Evolutionary conservation across 2,888 invertebrate genomes (phyloP).

Genomic region (Tethea ocularis): DNA sequence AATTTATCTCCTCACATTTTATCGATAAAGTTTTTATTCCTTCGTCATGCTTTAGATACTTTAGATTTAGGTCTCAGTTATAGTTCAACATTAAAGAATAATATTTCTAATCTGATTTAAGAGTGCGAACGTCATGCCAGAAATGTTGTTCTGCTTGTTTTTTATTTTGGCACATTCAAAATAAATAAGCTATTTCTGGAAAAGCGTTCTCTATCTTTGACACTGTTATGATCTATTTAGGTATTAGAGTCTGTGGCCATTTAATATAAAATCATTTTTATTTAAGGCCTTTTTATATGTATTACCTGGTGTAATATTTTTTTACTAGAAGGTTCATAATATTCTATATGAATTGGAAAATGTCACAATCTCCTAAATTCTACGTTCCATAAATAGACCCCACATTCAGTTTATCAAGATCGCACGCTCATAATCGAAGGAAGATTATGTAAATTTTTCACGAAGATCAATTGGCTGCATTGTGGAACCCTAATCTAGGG

Average conservation of each 20-base stretch:
- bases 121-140: too few relatives aligned
- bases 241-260: too few relatives aligned
- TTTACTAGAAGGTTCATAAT: not conserved
- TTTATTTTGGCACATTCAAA: too few relatives aligned
- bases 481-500: conserved; percentile 52
- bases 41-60: not conserved
- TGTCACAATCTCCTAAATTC: not conserved
- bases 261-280: too few relatives aligned
- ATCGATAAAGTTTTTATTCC: not conserved
- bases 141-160: too few relatives aligned
- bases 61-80: not conserved
- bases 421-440: conserved; percentile 7
- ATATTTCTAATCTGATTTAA: too few relatives aligned
- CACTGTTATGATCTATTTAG: too few relatives aligned
- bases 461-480: conserved; percentile 55
- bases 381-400: not conserved
- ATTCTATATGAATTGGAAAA: not conserved
- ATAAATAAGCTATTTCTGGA: too few relatives aligned
- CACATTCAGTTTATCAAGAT: conserved; percentile 8
- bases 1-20: not conserved
- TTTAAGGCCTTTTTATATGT: too few relatives aligned
- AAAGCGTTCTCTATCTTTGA: too few relatives aligned
- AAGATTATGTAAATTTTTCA: conserved; percentile 62
- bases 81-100: not conserved
- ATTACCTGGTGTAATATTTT: too few relatives aligned